A percentile compares a stretch with the other conserved stretches of the same genome.
Evolutionary conservation across 2,113 vertebrate genomes (phyloP).

Genomic region (Pardalotus punctatus): DNA sequence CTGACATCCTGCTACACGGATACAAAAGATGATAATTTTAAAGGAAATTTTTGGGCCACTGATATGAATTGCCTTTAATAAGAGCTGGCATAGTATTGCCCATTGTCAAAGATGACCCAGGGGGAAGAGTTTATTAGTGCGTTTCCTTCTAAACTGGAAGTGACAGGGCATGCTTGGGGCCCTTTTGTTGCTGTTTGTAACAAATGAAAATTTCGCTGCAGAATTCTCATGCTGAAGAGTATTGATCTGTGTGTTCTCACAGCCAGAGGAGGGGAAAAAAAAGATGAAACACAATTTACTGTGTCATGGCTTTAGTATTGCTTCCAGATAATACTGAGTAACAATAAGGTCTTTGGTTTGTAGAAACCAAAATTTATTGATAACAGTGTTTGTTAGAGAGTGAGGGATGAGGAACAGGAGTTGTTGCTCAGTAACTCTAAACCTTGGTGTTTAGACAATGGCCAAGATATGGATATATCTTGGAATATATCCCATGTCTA

Average conservation of each 20-base stretch:
- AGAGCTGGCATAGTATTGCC: constrained; percentile 84
- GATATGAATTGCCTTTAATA: constrained; percentile 86
- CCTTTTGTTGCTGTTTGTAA: constrained; percentile 76
- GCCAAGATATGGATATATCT: neutral
- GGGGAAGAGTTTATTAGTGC: constrained; percentile 87
- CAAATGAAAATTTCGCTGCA: constrained; percentile 78
- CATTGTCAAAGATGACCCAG: constrained; percentile 83
- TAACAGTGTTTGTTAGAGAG: constrained; percentile 65
- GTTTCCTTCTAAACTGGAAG: constrained; percentile 79
- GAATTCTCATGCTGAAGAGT: constrained; percentile 72
- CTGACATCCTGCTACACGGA: constrained; percentile 80
- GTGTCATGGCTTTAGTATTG: constrained; percentile 61
- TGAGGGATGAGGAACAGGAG: neutral
- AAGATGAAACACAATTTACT: constrained; percentile 60
- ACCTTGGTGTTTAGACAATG: neutral
- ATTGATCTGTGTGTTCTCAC: constrained; percentile 77
- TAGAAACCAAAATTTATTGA: constrained; percentile 79
- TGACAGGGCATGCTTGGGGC: constrained; percentile 82
- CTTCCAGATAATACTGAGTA: constrained; percentile 67
- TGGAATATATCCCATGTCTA: neutral
- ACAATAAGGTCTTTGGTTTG: constrained; percentile 66
- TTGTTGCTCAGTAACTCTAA: neutral
- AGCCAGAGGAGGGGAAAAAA: constrained; percentile 37
- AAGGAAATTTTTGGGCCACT: constrained; percentile 88
- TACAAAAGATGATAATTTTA: constrained; percentile 88